A percentile compares a stretch with the other conserved stretches of the same genome.
Conservation (phyloP, 1,140 invertebrate species). For the Sminthurides bifidus region DNA sequence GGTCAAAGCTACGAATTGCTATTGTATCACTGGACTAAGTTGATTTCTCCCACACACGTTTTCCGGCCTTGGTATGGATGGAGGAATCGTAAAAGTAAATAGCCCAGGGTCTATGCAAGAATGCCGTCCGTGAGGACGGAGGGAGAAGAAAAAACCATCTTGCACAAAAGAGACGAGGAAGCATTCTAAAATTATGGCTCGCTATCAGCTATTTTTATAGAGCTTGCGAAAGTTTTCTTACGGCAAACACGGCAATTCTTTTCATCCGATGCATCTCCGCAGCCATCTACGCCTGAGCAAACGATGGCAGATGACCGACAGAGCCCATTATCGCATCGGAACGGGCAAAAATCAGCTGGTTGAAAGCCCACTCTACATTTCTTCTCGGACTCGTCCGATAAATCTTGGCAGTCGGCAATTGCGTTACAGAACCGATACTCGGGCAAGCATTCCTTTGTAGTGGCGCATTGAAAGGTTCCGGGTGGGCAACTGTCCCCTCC, state of each 20-base stretch:
- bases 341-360: slow-evolving; percentile 49
- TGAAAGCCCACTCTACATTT: slow-evolving; percentile 32
- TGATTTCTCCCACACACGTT: no score
- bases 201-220: no score
- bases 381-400: slow-evolving; percentile 37
- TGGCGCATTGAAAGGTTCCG: slow-evolving; percentile 29
- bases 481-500: slow-evolving; percentile 25
- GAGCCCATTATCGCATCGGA: slow-evolving; percentile 68
- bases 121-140: no score
- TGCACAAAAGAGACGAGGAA: no score
- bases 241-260: slow-evolving; percentile 67
- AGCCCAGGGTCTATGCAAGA: no score
- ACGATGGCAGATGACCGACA: slow-evolving; percentile 46
- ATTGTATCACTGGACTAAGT: no score
- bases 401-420: slow-evolving; percentile 68
- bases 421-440: slow-evolving; percentile 62
- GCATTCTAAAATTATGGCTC: no score
- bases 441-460: slow-evolving; percentile 29
- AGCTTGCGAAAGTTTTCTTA: no score
- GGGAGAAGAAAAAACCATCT: no score
- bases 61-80: no score
- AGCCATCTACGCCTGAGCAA: slow-evolving; percentile 68
- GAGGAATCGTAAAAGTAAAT: no score
- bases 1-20: no score
- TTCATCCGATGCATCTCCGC: slow-evolving; percentile 79